Base-by-base conservation (phyloP, 2,888 invertebrate genomes). In the Nymphalis urticae region DNA sequence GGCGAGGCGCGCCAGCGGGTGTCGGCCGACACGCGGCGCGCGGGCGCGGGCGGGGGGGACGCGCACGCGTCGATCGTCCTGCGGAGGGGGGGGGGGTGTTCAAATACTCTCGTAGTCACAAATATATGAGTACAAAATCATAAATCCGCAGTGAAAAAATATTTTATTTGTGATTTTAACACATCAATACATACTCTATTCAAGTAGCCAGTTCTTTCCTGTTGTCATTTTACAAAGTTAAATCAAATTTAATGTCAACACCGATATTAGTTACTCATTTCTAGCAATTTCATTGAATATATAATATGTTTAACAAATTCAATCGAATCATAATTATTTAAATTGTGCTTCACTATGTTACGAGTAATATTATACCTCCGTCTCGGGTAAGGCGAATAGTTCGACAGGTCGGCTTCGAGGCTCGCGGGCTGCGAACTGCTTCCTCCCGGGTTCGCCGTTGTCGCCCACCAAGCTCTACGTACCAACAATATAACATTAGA, bases 401-500 rank as follows among this genome's bases (percentile, higher is more conserved):
- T 86, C 19, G 86, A 82, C 75, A 86, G 83, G 71, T 92, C 92
- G 0, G 86, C 82, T 76, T 93, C 93, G 6, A 93, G 77, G 73
- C 93, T 93, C 48, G 92, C 79, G 1, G 93, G 93, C 80, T 93
- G 93, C 32, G 93, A 93, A 69, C 90, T 91, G 78, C 92, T 91
- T 70, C 93, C 92, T 36, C 92, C 91, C 0, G 89, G 84, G 76
- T 81, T 81, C 54, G 80, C 81, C 65, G 82, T 79, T 2, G 82
- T 78, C 66, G 87, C 88, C 92, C 92, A 91, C 80, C 88, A 86
- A 56, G 91, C 87, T 70, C 92, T 91, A 75, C 10, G 32, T 62
- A 17, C 19, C 17, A 17, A n/a, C 9, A 17, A 50, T n/a, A 50
- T 50, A 8, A 50, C 17, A 50, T 50, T 50, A 50, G 13, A 42